Evolutionary conservation across 2,888 invertebrate species (phyloP).

Genomic region (Agrotis clavis): DNA sequence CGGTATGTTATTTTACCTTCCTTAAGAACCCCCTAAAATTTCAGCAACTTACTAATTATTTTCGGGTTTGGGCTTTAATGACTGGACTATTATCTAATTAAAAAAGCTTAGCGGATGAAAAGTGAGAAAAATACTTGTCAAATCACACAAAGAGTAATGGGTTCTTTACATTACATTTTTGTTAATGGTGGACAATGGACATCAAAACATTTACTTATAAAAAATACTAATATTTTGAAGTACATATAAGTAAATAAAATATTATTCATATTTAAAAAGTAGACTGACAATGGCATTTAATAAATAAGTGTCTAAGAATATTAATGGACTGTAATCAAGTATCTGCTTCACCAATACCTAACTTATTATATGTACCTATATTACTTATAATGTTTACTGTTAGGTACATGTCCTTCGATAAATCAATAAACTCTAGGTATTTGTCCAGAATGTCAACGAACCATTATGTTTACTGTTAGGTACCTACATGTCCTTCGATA

Average conservation of each 20-base stretch:
- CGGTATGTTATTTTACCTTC: too few relatives aligned
- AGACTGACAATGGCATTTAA: neutral
- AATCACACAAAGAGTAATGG: conserved; percentile 32
- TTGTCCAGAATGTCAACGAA: conserved; percentile 39
- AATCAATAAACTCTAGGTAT: conserved; percentile 25
- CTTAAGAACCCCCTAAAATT: too few relatives aligned
- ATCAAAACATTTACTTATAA: conserved; percentile 6
- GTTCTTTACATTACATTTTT: conserved; percentile 15
- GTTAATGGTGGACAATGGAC: neutral
- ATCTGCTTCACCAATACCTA: neutral
- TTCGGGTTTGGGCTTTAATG: too few relatives aligned
- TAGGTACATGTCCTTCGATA: conserved; percentile 11
- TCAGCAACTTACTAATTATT: too few relatives aligned
- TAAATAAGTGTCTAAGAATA: neutral
- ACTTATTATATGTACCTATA: too few relatives aligned
- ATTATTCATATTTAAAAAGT: neutral
- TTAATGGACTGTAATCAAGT: neutral
- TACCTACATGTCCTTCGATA: conserved; percentile 17
- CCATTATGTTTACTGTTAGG: neutral
- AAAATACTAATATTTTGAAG: conserved; percentile 9
- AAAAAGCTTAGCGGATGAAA: neutral
- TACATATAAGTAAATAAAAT: conserved; percentile 9
- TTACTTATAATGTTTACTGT: neutral
- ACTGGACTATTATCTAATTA: too few relatives aligned
- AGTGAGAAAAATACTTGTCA: conserved; percentile 45